These are phyloP conservation scores for Collichthys lucidus DNA, from an alignment of 2,113 vertebrate genomes.

Conservation along the genomic window DNA sequence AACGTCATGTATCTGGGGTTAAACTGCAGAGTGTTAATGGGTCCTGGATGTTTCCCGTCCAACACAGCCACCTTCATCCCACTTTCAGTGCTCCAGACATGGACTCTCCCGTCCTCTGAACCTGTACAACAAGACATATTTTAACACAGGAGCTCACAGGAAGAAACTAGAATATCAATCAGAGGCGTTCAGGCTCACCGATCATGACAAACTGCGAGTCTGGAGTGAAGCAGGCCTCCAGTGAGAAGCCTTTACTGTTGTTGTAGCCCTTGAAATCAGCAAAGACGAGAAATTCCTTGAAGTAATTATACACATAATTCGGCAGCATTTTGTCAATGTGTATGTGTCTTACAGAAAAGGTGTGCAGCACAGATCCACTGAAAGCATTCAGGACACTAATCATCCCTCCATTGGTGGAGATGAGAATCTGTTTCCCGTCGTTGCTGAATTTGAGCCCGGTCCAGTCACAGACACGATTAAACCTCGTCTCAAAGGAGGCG, in stretches of 20 bases:
- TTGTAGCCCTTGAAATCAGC: constrained; percentile 90
- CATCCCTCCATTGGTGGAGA: constrained; percentile 94
- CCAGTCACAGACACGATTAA: constrained; percentile 94
- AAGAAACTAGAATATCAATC: not conserved
- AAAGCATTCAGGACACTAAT: constrained; percentile 95
- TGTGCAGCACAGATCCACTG: constrained; percentile 93
- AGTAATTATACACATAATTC: not conserved
- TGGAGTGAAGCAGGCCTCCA: constrained; percentile 98
- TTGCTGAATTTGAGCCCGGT: constrained; percentile 98
- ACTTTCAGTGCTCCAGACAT: constrained; percentile 97
- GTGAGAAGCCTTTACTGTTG: constrained; percentile 94
- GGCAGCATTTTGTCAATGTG: not conserved
- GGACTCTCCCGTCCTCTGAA: constrained; percentile 97
- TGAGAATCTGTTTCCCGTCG: constrained; percentile 96
- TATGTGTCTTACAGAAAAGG: constrained; percentile 89
- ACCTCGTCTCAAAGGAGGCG: constrained; percentile 93
- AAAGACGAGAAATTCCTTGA: not conserved
- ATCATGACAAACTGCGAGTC: constrained; percentile 99
- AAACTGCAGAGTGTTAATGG: constrained; percentile 96
- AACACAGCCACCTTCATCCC: constrained; percentile 98
- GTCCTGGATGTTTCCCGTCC: constrained; percentile 96
- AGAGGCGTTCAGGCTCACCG: constrained; percentile 83
- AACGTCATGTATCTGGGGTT: constrained; percentile 99
- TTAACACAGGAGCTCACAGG: not conserved
- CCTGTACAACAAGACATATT: constrained; percentile 78